phyloP scores from a whole-genome alignment of 2,797 vertebrate species.

The Knipowitschia caucasica region DNA sequence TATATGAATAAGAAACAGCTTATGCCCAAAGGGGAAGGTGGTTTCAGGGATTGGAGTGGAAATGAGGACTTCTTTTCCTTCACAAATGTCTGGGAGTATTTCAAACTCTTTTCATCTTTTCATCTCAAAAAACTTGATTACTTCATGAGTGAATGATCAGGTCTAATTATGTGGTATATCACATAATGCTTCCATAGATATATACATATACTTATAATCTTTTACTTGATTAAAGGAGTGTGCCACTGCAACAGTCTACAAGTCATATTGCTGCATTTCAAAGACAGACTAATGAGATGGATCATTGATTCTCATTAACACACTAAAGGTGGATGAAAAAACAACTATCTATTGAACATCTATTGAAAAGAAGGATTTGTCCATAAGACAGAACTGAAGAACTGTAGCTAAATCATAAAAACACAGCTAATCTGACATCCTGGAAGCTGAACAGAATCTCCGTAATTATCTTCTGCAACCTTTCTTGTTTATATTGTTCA shows the following conservation, averaged over 20 bases:
- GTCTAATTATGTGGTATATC: no score
- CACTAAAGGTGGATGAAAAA: background rate
- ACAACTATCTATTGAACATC: no score
- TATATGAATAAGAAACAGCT: conserved; percentile 1
- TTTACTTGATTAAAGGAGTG: background rate
- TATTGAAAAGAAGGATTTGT: no score
- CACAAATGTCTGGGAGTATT: background rate
- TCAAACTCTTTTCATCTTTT: no score
- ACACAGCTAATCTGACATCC: no score
- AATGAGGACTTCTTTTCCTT: background rate
- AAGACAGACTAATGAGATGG: background rate
- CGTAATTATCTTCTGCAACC: background rate
- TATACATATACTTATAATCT: background rate
- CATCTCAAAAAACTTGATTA: no score
- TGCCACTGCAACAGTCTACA: background rate
- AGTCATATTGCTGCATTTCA: background rate
- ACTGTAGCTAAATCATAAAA: no score
- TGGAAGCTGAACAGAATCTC: no score
- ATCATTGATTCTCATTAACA: conserved; percentile 5
- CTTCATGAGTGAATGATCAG: no score
- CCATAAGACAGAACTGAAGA: no score
- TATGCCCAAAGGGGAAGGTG: background rate
- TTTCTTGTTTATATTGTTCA: background rate
- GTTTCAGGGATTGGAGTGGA: background rate
- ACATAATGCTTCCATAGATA: no score